Percentiles rank a stretch among this genome's conserved stretches.
Evolutionary conservation across 2,888 invertebrate genomes (phyloP).

Genomic region (Xylocampa areola): DNA sequence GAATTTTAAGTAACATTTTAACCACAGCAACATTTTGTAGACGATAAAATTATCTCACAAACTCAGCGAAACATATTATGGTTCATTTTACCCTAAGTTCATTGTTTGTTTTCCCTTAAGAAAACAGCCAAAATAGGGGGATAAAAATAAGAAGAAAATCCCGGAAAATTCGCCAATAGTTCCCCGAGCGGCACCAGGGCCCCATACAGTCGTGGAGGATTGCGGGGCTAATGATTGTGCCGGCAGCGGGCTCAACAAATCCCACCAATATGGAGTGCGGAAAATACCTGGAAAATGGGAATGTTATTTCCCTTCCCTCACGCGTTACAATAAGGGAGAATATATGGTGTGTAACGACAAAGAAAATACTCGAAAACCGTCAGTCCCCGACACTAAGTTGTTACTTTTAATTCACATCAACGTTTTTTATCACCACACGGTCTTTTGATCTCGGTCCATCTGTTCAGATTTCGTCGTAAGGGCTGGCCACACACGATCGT

Average conservation of each 20-base stretch:
- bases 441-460: slow-evolving; percentile 88
- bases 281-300: slow-evolving; percentile 87
- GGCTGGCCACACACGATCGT: slow-evolving; percentile 89
- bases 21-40: slow-evolving; percentile 17
- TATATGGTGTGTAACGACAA: slow-evolving; percentile 66
- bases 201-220: slow-evolving; percentile 78
- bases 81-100: slow-evolving; percentile 46
- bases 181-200: slow-evolving; percentile 74
- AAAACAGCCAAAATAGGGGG: slow-evolving; percentile 65
- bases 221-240: slow-evolving; percentile 84
- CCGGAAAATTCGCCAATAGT: slow-evolving; percentile 82
- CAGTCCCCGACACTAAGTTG: slow-evolving; percentile 78
- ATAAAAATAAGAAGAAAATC: slow-evolving; percentile 74
- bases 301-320: slow-evolving; percentile 72
- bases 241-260: slow-evolving; percentile 78
- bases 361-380: slow-evolving; percentile 64
- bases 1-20: slow-evolving; percentile 28
- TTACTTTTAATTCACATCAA: slow-evolving; percentile 86
- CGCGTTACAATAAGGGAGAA: slow-evolving; percentile 63
- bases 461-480: slow-evolving; percentile 89
- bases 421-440: slow-evolving; percentile 82
- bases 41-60: slow-evolving; percentile 17
- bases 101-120: slow-evolving; percentile 56
- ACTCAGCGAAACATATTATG: slow-evolving; percentile 30
- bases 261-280: slow-evolving; percentile 86